Evolutionary conservation across 1,140 invertebrate species (phyloP), one percentile per base, ranked within the genome.

Genomic region (Delia radicum): DNA sequence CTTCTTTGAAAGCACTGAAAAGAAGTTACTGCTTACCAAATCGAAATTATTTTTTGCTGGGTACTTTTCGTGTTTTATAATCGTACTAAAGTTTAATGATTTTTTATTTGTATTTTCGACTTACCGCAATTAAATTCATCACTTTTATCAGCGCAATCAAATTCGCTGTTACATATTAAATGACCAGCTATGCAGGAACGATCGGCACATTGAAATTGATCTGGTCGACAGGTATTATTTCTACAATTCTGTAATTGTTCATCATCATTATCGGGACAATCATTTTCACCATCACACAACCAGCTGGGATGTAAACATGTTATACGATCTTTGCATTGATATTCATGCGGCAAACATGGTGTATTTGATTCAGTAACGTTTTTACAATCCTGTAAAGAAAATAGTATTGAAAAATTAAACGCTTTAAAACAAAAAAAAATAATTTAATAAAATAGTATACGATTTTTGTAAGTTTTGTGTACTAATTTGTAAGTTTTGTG

Each of bases 231-330:
- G 77, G 95, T 93, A 77, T 93, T 86, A 87, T 95, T 91, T 76
- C 90, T 88, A 84, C 94, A 95, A 72, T 90, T 86, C 74, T 89
- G 86, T 0, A 89, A 85, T 0, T 89, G 88, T 84, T 97, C 95
- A 80, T 97, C 95, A 0, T 90, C 91, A 12, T 93, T 94, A 80
- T 95, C 94, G 0, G 92, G 90, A 82, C 95, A 96, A 83, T 96
- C 95, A 7, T 88, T 89, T 79, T 94, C 92, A 0, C 95, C 94
- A 81, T 97, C 95, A 84, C 96, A 97, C 0, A 95, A 88, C 94
- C 94, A 96, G 21, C 89, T 91, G 73, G 90, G 91, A 80, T 95
- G 93, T 33, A 98, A 93, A 86, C 96, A 98, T 29, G 95, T 95
- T 62, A 95, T 88, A 37, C 90, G 89, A 86, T 96, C 95, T 8